Conservation (phyloP, 2,113 vertebrate species). For the Ivindomyrus marchei region DNA sequence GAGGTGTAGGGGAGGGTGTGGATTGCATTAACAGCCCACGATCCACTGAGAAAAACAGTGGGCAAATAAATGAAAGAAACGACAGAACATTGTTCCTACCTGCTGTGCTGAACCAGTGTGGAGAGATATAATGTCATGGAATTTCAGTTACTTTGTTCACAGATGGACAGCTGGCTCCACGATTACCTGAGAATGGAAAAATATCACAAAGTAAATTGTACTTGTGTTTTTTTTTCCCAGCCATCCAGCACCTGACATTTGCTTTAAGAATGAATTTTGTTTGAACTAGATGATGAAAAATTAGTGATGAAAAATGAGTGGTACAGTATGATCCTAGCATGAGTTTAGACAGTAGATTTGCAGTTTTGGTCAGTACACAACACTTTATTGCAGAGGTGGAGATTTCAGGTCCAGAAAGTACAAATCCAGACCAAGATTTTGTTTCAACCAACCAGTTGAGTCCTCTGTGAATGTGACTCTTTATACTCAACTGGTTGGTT, state of each 20-base stretch:
- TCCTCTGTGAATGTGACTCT: no score
- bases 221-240: background rate
- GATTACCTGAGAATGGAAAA: background rate
- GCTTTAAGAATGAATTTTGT: background rate
- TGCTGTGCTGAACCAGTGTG: conserved; percentile 22
- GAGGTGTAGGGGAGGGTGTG: conserved; percentile 1
- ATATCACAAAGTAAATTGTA: background rate
- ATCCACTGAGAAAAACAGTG: conserved; percentile 36
- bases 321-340: background rate
- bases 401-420: no score
- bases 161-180: background rate
- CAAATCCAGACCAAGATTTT: no score
- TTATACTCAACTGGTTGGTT: no score
- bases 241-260: background rate
- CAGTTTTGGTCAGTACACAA: background rate
- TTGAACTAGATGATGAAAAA: background rate
- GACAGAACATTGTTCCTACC: conserved; percentile 37
- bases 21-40: conserved; percentile 35
- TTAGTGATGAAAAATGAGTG: background rate
- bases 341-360: background rate
- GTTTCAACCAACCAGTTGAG: no score
- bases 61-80: conserved; percentile 43
- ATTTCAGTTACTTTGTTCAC: background rate
- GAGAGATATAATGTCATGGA: background rate
- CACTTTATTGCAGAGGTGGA: background rate